phyloP scores from a whole-genome alignment of 2,797 vertebrate species.

The Myotis daubentonii region DNA sequence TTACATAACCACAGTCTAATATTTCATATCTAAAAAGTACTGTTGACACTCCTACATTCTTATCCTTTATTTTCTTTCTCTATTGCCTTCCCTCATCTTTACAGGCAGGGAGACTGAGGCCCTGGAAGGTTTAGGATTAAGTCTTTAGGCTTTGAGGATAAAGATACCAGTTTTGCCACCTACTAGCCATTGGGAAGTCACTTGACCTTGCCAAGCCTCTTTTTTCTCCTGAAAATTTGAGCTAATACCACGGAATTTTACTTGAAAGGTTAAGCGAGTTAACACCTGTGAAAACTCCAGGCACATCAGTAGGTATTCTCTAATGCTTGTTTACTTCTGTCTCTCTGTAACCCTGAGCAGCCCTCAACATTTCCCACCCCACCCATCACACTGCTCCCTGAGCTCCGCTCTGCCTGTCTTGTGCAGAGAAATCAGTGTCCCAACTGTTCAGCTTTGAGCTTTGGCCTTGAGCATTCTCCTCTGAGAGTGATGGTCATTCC shows the following conservation, averaged over 20 bases:
- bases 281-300: neutral
- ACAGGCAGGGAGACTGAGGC: neutral
- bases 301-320: neutral
- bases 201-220: neutral
- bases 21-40: neutral
- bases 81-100: neutral
- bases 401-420: neutral
- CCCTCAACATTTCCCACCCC: neutral
- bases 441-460: neutral
- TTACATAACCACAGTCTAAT: neutral
- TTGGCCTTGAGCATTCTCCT: neutral
- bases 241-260: neutral
- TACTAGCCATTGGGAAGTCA: neutral
- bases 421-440: neutral
- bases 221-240: constrained; percentile 48
- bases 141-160: constrained; percentile 7
- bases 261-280: constrained; percentile 12
- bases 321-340: neutral
- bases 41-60: neutral
- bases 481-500: neutral
- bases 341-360: neutral
- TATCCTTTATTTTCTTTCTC: neutral
- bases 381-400: neutral
- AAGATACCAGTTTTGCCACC: neutral
- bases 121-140: neutral